These are phyloP conservation scores for Cephalopholis sonnerati DNA, from an alignment of 2,113 vertebrate genomes.

Conservation along the genomic window DNA sequence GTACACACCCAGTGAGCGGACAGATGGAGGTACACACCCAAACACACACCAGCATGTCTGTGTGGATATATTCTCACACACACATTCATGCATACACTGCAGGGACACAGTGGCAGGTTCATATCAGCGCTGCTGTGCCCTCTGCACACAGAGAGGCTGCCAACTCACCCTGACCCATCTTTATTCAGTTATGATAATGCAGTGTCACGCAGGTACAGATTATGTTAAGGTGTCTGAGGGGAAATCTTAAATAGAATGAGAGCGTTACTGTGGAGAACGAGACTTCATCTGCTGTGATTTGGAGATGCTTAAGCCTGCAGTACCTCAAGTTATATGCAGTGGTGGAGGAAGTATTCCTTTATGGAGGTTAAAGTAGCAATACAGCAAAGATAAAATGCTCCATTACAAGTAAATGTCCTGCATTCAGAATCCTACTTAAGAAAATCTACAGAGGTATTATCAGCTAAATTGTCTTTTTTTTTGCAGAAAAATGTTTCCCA, in stretches of 20 bases:
- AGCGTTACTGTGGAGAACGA: constrained; percentile 19
- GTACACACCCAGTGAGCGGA: constrained; percentile 4
- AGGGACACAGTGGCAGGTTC: constrained; percentile 44
- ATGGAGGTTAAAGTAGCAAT: no score
- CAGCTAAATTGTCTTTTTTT: no score
- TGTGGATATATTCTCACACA: constrained; percentile 12
- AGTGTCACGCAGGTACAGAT: constrained; percentile 64
- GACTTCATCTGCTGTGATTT: constrained; percentile 7
- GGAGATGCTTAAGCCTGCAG: background rate
- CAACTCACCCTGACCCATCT: constrained; percentile 63
- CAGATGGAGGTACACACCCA: constrained; percentile 52
- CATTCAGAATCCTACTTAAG: no score
- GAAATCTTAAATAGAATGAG: constrained; percentile 54
- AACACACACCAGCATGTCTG: constrained; percentile 29
- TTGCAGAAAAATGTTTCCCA: no score
- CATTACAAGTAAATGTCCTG: no score
- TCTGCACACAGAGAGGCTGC: constrained; percentile 44
- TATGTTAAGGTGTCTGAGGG: constrained; percentile 59
- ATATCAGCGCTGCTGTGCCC: constrained; percentile 42
- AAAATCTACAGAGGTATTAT: no score
- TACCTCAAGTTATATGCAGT: no score
- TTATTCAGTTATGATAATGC: constrained; percentile 81
- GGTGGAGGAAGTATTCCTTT: no score
- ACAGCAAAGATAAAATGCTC: no score
- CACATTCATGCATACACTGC: constrained; percentile 9